Evolutionary conservation across 2,888 invertebrate genomes (phyloP).

Genomic region (Melikaiella ostensackeni): DNA sequence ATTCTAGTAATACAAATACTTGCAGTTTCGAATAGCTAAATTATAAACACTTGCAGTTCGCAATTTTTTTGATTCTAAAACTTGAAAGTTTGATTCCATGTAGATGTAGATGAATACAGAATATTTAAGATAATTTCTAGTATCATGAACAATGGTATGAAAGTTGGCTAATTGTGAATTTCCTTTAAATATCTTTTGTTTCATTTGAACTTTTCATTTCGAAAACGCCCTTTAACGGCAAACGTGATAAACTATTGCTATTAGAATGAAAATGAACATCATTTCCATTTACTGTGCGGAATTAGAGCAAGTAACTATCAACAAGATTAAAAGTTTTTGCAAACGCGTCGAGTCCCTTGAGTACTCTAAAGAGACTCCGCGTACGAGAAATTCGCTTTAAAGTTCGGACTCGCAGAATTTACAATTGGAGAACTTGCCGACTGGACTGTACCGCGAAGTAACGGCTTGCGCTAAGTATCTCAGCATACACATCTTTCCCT

Average conservation of each 20-base stretch:
- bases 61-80: too few relatives aligned
- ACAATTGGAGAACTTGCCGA: slow-evolving; percentile 48
- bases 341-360: slow-evolving; percentile 6
- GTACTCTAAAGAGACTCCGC: background rate
- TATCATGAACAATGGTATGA: too few relatives aligned
- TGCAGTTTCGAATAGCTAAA: too few relatives aligned
- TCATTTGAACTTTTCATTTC: background rate
- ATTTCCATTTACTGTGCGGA: background rate
- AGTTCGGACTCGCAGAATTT: slow-evolving; percentile 32
- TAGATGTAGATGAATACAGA: too few relatives aligned
- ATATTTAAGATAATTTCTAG: too few relatives aligned
- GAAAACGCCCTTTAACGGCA: background rate
- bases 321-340: slow-evolving; percentile 31
- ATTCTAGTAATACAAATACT: too few relatives aligned
- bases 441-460: slow-evolving; percentile 59
- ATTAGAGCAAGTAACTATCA: slow-evolving; percentile 33
- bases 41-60: too few relatives aligned
- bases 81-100: too few relatives aligned
- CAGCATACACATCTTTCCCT: slow-evolving; percentile 57
- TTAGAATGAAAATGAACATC: background rate
- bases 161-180: too few relatives aligned
- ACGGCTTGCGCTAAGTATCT: slow-evolving; percentile 63
- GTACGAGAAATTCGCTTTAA: slow-evolving; percentile 13
- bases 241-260: background rate
- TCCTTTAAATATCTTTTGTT: too few relatives aligned